phyloP scores from a whole-genome alignment of 2,797 vertebrate genomes.

The Schizothorax lantsangensis region DNA sequence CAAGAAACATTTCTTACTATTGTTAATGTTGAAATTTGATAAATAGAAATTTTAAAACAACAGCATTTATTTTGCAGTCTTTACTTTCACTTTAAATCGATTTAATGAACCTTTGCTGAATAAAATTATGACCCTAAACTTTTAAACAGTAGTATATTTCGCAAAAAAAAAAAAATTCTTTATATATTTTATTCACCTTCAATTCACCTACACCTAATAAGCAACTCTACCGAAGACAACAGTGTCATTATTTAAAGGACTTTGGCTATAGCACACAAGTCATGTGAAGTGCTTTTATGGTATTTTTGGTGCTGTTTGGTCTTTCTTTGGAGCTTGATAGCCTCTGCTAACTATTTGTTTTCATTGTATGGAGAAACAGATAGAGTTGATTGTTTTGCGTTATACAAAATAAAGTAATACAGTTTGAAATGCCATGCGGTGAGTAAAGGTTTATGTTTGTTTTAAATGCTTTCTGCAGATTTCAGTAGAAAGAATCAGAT shows the following conservation, averaged over 20 bases:
- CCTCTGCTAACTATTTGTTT: background rate
- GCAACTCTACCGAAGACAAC: no score
- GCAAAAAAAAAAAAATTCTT: background rate
- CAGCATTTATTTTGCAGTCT: background rate
- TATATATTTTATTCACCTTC: background rate
- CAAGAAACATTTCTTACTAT: background rate
- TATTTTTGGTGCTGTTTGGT: background rate
- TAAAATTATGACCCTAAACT: background rate
- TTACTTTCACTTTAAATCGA: background rate
- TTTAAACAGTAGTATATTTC: background rate
- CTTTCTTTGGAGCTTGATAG: background rate
- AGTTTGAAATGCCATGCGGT: background rate
- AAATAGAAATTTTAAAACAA: background rate
- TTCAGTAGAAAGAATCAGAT: background rate
- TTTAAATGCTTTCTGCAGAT: background rate
- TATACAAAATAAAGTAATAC: background rate
- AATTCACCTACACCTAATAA: no score
- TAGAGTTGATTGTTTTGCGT: background rate
- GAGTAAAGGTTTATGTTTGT: slow-evolving; percentile 3
- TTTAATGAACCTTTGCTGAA: background rate
- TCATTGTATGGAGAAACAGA: background rate
- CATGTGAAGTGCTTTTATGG: background rate
- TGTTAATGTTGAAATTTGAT: background rate
- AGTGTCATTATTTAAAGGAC: no score
- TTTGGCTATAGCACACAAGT: background rate